Conservation (phyloP, 2,888 invertebrate genomes). For the Pseudoips prasinana region DNA sequence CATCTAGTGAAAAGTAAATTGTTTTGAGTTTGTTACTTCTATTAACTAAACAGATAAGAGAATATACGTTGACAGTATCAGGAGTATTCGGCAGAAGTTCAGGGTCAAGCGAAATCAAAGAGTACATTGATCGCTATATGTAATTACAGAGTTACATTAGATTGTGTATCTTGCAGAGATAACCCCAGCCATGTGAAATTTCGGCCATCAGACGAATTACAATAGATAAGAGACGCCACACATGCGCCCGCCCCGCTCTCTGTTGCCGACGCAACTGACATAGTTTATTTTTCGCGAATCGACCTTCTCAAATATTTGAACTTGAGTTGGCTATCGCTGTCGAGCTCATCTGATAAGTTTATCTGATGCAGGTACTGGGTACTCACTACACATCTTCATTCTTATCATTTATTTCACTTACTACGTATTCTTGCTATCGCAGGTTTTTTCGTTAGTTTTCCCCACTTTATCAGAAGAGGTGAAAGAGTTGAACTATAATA, state of each 20-base stretch:
- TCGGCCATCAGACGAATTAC: conserved; percentile 28
- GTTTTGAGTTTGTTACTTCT: conserved; percentile 15
- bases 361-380: conserved; percentile 34
- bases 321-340: conserved; percentile 48
- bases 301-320: conserved; percentile 66
- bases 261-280: conserved; percentile 50
- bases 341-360: conserved; percentile 34
- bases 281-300: conserved; percentile 49
- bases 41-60: conserved; percentile 19
- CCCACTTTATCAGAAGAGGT: no score
- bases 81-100: conserved; percentile 26
- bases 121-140: conserved; percentile 32
- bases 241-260: conserved; percentile 30
- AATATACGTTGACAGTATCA: conserved; percentile 25
- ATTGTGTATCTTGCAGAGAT: conserved; percentile 31
- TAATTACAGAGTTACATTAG: conserved; percentile 19
- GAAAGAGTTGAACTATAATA: no score
- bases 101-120: conserved; percentile 28
- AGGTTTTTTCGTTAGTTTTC: no score
- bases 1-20: no score
- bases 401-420: conserved; percentile 29
- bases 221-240: conserved; percentile 31
- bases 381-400: conserved; percentile 34
- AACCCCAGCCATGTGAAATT: conserved; percentile 43
- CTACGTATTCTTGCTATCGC: no score